Evolutionary conservation across 2,888 invertebrate species (phyloP), one percentile per base, ranked within the genome.

Genomic region (Trypoxylon attenuatum): DNA sequence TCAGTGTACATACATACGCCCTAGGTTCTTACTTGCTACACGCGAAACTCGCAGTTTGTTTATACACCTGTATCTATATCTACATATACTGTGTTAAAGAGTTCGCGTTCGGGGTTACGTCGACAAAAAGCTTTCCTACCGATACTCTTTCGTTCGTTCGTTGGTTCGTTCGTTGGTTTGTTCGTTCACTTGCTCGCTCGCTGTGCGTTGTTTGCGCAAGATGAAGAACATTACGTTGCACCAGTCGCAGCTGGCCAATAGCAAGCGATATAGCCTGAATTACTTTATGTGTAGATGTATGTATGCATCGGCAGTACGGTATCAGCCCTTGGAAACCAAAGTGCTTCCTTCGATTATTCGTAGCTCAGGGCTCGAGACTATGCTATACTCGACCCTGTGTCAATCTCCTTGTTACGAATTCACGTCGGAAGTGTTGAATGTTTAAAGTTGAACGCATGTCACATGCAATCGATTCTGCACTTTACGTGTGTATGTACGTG

Each of bases 391-490:
- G 18, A 55, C 3, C 0, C 5, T n/a, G 22, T 10, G 10, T 6
- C 25, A 19, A 47, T 41, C 5, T 55, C 6, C 23, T 29, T 47
- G 5, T 15, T 25, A 23, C n/a, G 22, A 6, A 45, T 33, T 38
- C 52, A 2, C 22, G n/a, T 23, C 21, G 2, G 1, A 56, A 45
- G 18, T 45, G 52, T 42, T 46, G 51, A 54, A 49, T 22, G 42
- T 41, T 58, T 57, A 46, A 52, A 59, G 49, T 62, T 49, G 57
- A 46, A 62, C 54, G 56, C 64, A 54, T 60, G 61, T 62, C 50
- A 65, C 45, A 33, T 69, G 54, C 53, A 60, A 60, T 69, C 54
- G 56, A 69, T 69, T 69, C 38, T 50, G 33, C 13, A 33, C 18
- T 51, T 4, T 33, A 47, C 50, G 55, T 53, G 18, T 33, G 10